These are phyloP conservation scores for Cataglyphis livida DNA, from an alignment of 2,888 invertebrate species.

Conservation along the genomic window DNA sequence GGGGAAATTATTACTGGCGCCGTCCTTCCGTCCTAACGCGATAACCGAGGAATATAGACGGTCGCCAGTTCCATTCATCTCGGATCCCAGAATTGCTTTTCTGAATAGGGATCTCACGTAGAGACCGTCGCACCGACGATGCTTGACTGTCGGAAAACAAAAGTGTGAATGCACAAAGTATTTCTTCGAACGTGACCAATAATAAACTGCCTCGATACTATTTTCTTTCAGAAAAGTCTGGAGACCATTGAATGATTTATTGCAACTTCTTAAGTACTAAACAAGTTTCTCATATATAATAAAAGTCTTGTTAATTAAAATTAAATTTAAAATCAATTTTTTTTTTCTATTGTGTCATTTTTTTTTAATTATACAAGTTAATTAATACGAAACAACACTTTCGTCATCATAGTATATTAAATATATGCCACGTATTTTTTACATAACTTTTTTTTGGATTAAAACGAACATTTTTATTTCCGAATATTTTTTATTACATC, in stretches of 20 bases:
- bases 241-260: neutral
- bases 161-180: neutral
- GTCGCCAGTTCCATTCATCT: slow-evolving; percentile 50
- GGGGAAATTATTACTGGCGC: slow-evolving; percentile 31
- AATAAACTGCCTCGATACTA: neutral
- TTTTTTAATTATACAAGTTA: neutral
- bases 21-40: slow-evolving; percentile 31
- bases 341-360: neutral
- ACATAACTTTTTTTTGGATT: neutral
- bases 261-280: neutral
- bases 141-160: slow-evolving; percentile 8
- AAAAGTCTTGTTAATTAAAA: neutral
- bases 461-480: neutral
- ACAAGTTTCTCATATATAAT: neutral
- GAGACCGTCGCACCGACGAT: neutral
- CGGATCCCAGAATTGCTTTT: slow-evolving; percentile 37
- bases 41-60: slow-evolving; percentile 50
- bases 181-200: neutral
- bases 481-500: neutral
- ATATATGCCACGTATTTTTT: neutral
- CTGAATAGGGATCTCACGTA: slow-evolving; percentile 39
- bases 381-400: slow-evolving; percentile 6
- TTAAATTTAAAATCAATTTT: neutral
- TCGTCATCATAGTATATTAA: neutral
- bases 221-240: neutral